These are phyloP conservation scores for Synanthedon tipuliformis DNA, from an alignment of 2,888 invertebrate species.

Conservation along the genomic window DNA sequence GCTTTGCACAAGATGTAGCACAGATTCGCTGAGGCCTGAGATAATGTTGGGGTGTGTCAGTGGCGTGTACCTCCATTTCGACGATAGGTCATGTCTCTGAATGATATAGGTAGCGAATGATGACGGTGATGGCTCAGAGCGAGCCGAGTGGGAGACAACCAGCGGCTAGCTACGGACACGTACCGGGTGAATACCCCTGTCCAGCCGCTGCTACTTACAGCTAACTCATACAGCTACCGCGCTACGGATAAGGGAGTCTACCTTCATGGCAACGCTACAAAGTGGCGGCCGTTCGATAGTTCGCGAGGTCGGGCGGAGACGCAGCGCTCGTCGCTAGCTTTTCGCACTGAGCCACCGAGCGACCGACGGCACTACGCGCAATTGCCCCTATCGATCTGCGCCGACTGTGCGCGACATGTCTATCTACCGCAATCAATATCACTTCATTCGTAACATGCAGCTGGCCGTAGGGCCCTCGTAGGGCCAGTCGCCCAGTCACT, in stretches of 20 bases:
- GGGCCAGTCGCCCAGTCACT: not conserved
- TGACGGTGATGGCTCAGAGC: conserved; percentile 12
- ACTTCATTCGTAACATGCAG: too few relatives aligned
- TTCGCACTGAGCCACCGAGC: conserved; percentile 15
- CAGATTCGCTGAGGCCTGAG: too few relatives aligned
- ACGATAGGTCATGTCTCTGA: not conserved
- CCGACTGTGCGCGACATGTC: conserved; percentile 3
- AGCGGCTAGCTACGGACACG: conserved; percentile 35
- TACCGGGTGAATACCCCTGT: conserved; percentile 29
- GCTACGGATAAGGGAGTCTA: conserved; percentile 50
- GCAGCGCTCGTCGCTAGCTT: conserved; percentile 15
- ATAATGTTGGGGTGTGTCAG: too few relatives aligned
- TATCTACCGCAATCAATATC: too few relatives aligned
- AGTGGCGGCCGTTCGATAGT: conserved; percentile 8
- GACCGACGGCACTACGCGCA: conserved; percentile 14
- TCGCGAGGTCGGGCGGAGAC: conserved; percentile 8
- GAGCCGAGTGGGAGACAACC: conserved; percentile 18
- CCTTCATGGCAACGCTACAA: conserved; percentile 64
- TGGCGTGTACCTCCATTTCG: too few relatives aligned
- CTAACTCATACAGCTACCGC: conserved; percentile 54
- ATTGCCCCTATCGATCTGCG: conserved; percentile 2
- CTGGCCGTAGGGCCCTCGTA: not conserved
- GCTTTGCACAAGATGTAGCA: not conserved
- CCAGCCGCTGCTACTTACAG: conserved; percentile 44
- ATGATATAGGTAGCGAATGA: conserved; percentile 11